A percentile compares a stretch with the other conserved stretches of the same genome.
Evolutionary conservation across 92 coral and sea anemone species (phyloP).

Genomic region (Epizoanthus rinbou): DNA sequence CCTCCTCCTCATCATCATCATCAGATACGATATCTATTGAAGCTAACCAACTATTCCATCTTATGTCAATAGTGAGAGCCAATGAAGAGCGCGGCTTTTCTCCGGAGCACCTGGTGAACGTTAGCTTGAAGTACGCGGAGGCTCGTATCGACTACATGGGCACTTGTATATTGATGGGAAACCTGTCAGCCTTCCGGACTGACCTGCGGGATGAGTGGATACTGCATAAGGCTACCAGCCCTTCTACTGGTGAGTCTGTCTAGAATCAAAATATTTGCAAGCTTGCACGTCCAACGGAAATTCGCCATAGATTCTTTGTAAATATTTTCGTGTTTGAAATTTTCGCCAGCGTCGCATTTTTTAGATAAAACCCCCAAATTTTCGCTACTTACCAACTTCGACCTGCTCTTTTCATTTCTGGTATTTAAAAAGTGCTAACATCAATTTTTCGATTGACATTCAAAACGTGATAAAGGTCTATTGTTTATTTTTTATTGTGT

Average conservation of each 20-base stretch:
- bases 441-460: too few relatives aligned
- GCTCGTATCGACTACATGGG: slow-evolving; percentile 98
- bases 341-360: too few relatives aligned
- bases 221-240: slow-evolving; percentile 74
- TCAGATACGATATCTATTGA: too few relatives aligned
- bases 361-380: too few relatives aligned
- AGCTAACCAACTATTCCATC: neutral
- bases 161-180: slow-evolving; percentile 96
- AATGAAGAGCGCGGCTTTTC: slow-evolving; percentile 86
- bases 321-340: too few relatives aligned
- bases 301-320: too few relatives aligned
- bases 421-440: too few relatives aligned
- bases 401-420: too few relatives aligned
- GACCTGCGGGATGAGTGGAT: slow-evolving; percentile 94
- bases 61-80: slow-evolving; percentile 62
- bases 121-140: slow-evolving; percentile 83
- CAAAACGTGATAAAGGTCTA: too few relatives aligned
- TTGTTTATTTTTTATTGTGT: neutral
- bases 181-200: slow-evolving; percentile 78
- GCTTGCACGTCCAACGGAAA: too few relatives aligned
- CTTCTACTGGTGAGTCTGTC: slow-evolving; percentile 77
- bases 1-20: neutral
- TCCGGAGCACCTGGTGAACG: slow-evolving; percentile 76
- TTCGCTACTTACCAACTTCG: too few relatives aligned
- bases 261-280: neutral